Base-by-base conservation (phyloP, 1,140 invertebrate genomes). In the Temnothorax longispinosus region DNA sequence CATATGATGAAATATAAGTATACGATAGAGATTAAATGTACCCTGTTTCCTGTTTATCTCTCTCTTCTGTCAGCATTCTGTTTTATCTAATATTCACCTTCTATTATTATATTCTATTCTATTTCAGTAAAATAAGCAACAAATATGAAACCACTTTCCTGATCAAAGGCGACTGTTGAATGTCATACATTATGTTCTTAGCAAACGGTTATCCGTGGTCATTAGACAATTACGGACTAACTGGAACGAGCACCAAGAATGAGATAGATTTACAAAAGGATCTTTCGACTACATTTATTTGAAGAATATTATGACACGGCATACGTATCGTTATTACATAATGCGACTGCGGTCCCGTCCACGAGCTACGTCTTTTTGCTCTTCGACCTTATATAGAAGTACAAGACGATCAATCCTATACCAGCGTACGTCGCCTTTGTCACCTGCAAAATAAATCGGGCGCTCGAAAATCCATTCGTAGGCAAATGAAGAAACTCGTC, bases 371-470 rank as follows among this genome's bases (percentile, higher is more conserved):
- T 62, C 58, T 65, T 91, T 89, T 50, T 77, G 8, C n/a, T 92
- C 52, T 92, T 94, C 32, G 92, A 88, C 67, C 90, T 94, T 0
- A 91, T 38, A 2, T 52, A 72, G 0, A 89, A 58, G 69, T 92
- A 94, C 2, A 78, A 0, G 21, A 27, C 27, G 5, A 91, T 32
- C 2, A 86, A 0, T 44, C 18, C 90, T 2, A 88, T 0, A 0
- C 15, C 75, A 10, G 15, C 74, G 21, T 92, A 91, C 7, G 93
- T 91, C 7, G 87, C 82, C 65, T 90, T 88, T 1, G 93, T 90
- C 2, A 89, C 89, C 93, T 94, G 65, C 3, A 92, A 89, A 78
- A 77, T 76, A 11, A 67, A 62, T 65, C 5, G 21, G 2, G n/a
- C 15, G 7, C 0, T 54, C 7, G 44, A 41, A 78, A 35, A 56